phyloP scores from a whole-genome alignment of 2,888 invertebrate species.

The Acronicta alni region DNA sequence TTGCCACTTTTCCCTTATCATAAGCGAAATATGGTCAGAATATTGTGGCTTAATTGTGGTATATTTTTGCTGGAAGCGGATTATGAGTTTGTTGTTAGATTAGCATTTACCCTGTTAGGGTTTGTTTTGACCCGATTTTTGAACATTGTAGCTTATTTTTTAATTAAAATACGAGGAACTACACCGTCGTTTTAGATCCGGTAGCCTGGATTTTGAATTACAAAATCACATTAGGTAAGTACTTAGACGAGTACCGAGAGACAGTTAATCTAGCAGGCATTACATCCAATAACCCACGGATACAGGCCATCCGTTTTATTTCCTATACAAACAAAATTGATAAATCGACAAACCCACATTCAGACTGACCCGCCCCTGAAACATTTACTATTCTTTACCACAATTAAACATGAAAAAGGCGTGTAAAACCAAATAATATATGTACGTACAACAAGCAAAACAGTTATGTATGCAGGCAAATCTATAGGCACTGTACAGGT shows the following conservation, averaged over 20 bases:
- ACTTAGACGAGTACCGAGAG: no score
- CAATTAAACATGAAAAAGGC: constrained; percentile 28
- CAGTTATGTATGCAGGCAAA: background rate
- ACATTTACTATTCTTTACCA: constrained; percentile 6
- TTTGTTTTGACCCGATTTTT: background rate
- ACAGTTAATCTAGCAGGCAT: no score
- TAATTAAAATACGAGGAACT: background rate
- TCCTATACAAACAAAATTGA: background rate
- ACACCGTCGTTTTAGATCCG: background rate
- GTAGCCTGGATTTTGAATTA: background rate
- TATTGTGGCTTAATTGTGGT: constrained; percentile 2
- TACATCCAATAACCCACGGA: no score
- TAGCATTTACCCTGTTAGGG: background rate
- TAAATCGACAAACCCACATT: background rate
- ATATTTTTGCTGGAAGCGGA: background rate
- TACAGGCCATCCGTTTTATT: no score
- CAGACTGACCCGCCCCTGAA: background rate
- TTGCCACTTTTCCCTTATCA: constrained; percentile 11
- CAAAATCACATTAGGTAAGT: no score
- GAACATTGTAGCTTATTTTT: background rate
- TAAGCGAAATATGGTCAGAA: constrained; percentile 3
- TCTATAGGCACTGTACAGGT: background rate
- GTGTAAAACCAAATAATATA: constrained; percentile 4
- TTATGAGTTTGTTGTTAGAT: background rate
- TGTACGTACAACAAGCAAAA: background rate